Conservation (phyloP, 1,140 invertebrate genomes). For the Zaprionus inermis region DNA sequence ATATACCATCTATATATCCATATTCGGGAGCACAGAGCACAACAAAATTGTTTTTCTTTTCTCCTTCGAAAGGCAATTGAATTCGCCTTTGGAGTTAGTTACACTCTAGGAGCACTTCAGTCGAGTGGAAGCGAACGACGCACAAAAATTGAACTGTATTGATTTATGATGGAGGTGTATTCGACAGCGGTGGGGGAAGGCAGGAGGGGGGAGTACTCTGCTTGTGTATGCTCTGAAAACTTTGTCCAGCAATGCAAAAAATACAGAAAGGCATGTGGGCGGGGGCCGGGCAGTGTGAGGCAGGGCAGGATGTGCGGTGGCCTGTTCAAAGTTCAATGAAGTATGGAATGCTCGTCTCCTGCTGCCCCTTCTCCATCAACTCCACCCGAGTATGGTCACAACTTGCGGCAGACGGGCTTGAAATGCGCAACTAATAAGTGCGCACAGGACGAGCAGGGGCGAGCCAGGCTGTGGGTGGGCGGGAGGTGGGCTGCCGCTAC, state of each 20-base stretch:
- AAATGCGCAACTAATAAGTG: conserved; percentile 55
- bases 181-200: neutral
- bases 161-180: conserved; percentile 64
- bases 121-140: conserved; percentile 53
- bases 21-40: conserved; percentile 7
- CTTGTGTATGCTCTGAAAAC: conserved; percentile 34
- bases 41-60: conserved; percentile 10
- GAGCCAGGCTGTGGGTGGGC: neutral
- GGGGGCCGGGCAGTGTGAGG: neutral
- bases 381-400: conserved; percentile 46
- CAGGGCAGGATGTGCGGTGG: conserved; percentile 31
- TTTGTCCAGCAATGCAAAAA: conserved; percentile 51
- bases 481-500: too few species aligned
- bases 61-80: conserved; percentile 48
- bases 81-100: conserved; percentile 53
- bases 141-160: conserved; percentile 76
- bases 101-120: conserved; percentile 57
- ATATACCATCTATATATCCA: neutral
- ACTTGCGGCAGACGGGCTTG: conserved; percentile 8
- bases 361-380: neutral
- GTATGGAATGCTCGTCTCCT: conserved; percentile 51
- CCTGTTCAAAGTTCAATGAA: conserved; percentile 71
- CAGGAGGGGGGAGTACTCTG: neutral
- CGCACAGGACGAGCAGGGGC: conserved; percentile 30
- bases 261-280: neutral